Base-by-base conservation (phyloP, 2,113 vertebrate genomes). In the Ciconia maguari region DNA sequence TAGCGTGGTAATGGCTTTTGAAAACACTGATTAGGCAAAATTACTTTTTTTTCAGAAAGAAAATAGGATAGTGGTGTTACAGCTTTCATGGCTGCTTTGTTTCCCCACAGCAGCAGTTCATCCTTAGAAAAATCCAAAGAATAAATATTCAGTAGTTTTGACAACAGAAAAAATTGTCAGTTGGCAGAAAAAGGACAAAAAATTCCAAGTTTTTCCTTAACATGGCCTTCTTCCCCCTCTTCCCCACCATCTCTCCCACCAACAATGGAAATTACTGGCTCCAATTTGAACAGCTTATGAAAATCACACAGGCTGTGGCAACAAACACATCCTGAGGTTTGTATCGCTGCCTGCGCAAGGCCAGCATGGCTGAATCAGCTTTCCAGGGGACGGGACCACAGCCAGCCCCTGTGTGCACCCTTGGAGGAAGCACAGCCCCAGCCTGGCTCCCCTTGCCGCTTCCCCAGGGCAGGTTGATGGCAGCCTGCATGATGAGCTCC, bases 251-350 rank as follows among this genome's bases (percentile, higher is more conserved):
- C 25, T 77, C 75, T 91, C n/a, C 68, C 42, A 62, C 14, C 12
- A 72, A 27, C 36, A 91, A 55, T 32, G 21, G 49, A 74, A 58
- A 76, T 68, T 72, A 74, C 61, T 66, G 62, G 30, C 55, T 89
- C 36, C 3, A 2, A 58, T 80, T 88, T n/a, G 62, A 82, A 32
- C 5, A 76, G 51, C 46, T 77, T 79, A 54, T 34, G 49, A 88
- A 92, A 93, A 90, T 89, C 82, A 76, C 60, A 46, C 44, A 77
- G 70, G 32, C 66, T 76, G 49, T 38, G 54, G 54, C 52, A 93
- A 46, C 24, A 84, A 94, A 72, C 44, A 66, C 22, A 52, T 76
- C 80, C 61, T 94, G 94, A 93, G 65, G 70, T 87, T 87, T 96
- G 52, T 22, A 62, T 32, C 12, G 0, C 70, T 87, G 87, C 32